Conservation (phyloP, 2,888 invertebrate species). For the Loripinus fragilis region DNA sequence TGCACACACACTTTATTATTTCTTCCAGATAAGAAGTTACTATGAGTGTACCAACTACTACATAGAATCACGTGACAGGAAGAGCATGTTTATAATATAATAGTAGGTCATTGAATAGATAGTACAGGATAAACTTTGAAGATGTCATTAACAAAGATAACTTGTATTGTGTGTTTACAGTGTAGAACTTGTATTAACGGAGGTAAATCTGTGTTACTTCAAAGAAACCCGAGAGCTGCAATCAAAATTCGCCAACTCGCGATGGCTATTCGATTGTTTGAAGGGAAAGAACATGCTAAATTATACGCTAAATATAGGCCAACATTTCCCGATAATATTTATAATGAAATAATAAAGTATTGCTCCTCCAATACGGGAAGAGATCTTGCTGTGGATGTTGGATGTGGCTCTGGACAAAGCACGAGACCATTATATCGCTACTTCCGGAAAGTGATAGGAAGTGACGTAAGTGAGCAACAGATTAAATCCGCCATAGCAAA, state of each 20-base stretch:
- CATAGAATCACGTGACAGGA: too few species aligned
- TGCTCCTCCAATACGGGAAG: slow-evolving; percentile 54
- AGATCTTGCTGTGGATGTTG: slow-evolving; percentile 84
- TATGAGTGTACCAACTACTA: too few species aligned
- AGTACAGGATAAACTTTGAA: too few species aligned
- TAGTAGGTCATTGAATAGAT: too few species aligned
- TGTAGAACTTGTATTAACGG: too few species aligned
- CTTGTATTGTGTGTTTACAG: too few species aligned
- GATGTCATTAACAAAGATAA: too few species aligned
- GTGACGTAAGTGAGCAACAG: slow-evolving; percentile 82
- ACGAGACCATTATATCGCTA: slow-evolving; percentile 83
- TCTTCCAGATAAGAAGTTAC: too few species aligned
- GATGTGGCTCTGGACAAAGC: slow-evolving; percentile 85
- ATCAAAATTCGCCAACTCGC: not conserved
- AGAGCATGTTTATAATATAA: too few species aligned
- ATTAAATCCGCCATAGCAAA: slow-evolving; percentile 43
- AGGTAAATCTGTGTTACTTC: not conserved
- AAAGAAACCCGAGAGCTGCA: not conserved
- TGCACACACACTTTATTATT: too few species aligned
- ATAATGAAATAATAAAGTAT: slow-evolving; percentile 62
- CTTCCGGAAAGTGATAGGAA: slow-evolving; percentile 84
- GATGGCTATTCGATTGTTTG: slow-evolving; percentile 66
- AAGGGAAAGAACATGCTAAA: slow-evolving; percentile 61
- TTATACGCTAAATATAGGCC: slow-evolving; percentile 71
- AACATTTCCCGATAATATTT: slow-evolving; percentile 64